Percentiles rank a stretch among this genome's conserved stretches.
Conservation (phyloP, 2,797 vertebrate species). For the Gymnocypris eckloni region DNA sequence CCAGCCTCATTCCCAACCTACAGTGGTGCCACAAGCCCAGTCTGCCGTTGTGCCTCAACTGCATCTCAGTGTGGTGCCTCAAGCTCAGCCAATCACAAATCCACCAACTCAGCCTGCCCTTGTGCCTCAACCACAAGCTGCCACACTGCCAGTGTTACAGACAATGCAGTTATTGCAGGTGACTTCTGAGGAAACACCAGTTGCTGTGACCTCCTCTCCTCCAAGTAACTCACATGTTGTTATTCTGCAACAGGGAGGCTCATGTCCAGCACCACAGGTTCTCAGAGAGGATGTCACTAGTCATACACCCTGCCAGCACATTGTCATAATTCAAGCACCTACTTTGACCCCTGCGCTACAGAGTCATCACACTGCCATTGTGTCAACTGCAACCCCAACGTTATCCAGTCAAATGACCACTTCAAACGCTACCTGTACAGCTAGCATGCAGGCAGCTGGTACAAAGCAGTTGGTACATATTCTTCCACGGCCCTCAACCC, state of each 20-base stretch:
- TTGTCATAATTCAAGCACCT: constrained; percentile 96
- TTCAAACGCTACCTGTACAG: constrained; percentile 76
- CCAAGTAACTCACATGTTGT: constrained; percentile 90
- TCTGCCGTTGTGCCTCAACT: constrained; percentile 63
- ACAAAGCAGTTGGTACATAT: constrained; percentile 97
- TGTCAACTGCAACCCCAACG: constrained; percentile 79
- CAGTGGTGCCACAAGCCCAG: constrained; percentile 52
- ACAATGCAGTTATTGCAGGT: constrained; percentile 97
- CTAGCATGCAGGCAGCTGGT: constrained; percentile 85
- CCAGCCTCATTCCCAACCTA: constrained; percentile 71
- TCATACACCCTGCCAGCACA: constrained; percentile 92
- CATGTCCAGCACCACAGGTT: constrained; percentile 81
- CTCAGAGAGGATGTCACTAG: constrained; percentile 87
- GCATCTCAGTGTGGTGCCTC: constrained; percentile 56
- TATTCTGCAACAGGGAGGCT: constrained; percentile 91
- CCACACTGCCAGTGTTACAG: constrained; percentile 89
- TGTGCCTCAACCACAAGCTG: constrained; percentile 79
- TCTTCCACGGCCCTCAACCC: constrained; percentile 87
- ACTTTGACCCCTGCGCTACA: constrained; percentile 87
- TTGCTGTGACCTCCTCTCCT: constrained; percentile 78
- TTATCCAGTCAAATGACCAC: constrained; percentile 75
- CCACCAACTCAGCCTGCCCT: constrained; percentile 67
- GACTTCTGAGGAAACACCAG: constrained; percentile 80
- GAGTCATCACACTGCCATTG: constrained; percentile 81
- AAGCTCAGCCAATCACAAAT: constrained; percentile 60